A percentile compares a stretch with the other conserved stretches of the same genome.
phyloP scores from a whole-genome alignment of 2,113 vertebrate species.

The Phrynosoma platyrhinos region DNA sequence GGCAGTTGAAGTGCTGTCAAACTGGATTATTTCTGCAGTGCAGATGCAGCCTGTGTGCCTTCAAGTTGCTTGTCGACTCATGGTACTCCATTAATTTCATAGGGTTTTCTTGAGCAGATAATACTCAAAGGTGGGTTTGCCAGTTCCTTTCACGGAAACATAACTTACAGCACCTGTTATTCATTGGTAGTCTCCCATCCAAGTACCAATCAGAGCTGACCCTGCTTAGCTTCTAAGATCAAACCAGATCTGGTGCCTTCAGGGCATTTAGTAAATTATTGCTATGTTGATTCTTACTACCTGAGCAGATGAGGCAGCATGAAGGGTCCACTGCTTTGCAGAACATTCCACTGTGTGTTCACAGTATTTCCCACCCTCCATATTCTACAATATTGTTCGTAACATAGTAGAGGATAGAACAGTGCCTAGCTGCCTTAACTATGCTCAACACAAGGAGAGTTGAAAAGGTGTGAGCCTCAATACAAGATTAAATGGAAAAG shows the following conservation, averaged over 20 bases:
- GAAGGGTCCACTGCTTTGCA: background rate
- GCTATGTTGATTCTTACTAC: fast-evolving
- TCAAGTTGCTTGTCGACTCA: background rate
- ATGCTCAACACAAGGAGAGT: background rate
- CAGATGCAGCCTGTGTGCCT: background rate
- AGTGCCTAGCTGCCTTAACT: background rate
- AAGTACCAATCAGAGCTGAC: no score
- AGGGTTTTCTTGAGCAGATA: background rate
- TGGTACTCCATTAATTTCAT: background rate
- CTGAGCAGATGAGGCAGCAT: fast-evolving
- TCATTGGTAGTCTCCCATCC: no score
- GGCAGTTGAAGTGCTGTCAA: no score
- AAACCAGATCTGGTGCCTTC: no score
- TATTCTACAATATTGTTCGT: background rate
- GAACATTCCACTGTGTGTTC: background rate
- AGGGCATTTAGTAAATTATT: no score
- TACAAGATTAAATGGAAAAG: background rate
- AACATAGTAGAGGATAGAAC: background rate
- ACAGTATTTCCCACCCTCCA: background rate
- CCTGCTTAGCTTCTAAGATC: no score
- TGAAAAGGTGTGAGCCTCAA: no score
- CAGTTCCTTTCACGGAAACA: background rate
- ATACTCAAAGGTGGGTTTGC: background rate
- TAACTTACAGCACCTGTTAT: no score
- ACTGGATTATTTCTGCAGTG: no score